A percentile compares a stretch with the other conserved stretches of the same genome.
Evolutionary conservation across 1,140 invertebrate species (phyloP).

Genomic region (Trissolcus basalis): DNA sequence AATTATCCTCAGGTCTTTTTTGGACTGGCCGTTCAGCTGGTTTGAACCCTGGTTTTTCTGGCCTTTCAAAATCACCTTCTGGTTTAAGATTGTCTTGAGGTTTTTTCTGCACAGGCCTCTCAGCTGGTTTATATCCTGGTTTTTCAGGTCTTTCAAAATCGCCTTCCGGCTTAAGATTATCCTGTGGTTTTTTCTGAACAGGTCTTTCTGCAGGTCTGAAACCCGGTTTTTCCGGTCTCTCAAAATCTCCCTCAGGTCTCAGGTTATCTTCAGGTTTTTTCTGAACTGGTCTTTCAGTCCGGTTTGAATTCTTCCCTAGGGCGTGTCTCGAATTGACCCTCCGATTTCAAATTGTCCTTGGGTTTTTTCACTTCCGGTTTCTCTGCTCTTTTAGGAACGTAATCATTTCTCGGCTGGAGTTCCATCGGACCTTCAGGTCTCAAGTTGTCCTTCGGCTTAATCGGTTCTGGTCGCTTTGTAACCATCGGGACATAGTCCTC

Average conservation of each 20-base stretch:
- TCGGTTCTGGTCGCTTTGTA: conserved; percentile 74
- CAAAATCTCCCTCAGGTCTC: conserved; percentile 74
- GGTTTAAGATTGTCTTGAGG: conserved; percentile 75
- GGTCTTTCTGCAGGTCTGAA: conserved; percentile 78
- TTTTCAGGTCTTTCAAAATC: conserved; percentile 70
- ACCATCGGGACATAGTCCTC: conserved; percentile 69
- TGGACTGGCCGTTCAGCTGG: conserved; percentile 75
- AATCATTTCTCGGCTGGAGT: too few relatives aligned
- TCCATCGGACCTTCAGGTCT: conserved; percentile 78
- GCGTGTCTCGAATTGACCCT: conserved; percentile 75
- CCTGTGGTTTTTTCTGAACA: conserved; percentile 75
- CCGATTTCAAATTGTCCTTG: conserved; percentile 81
- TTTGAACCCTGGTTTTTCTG: conserved; percentile 66
- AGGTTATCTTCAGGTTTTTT: conserved; percentile 78
- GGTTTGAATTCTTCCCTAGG: conserved; percentile 74
- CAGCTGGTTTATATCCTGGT: conserved; percentile 76
- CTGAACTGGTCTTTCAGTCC: conserved; percentile 74
- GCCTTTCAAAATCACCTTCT: conserved; percentile 78
- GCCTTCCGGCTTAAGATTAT: conserved; percentile 72
- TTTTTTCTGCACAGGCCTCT: conserved; percentile 67
- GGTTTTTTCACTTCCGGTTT: conserved; percentile 71
- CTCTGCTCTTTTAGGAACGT: conserved; percentile 71
- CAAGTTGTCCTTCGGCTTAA: conserved; percentile 78
- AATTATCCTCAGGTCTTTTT: conserved; percentile 75
- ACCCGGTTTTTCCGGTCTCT: conserved; percentile 71